Percentiles rank a stretch among this genome's conserved stretches.
These are phyloP conservation scores for Harmothoe impar DNA, from an alignment of 2,888 invertebrate genomes.

Conservation along the genomic window DNA sequence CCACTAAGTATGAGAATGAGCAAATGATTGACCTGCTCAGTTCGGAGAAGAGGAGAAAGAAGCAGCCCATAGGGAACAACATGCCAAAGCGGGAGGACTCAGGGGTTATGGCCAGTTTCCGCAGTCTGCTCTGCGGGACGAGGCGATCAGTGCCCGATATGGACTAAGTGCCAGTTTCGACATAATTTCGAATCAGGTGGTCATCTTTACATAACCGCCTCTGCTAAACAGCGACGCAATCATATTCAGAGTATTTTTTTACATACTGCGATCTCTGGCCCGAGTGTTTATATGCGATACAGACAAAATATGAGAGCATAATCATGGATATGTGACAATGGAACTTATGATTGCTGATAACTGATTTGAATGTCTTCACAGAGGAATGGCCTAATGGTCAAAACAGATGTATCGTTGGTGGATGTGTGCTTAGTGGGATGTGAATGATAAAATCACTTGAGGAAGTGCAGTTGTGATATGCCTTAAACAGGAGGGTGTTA, in stretches of 20 bases:
- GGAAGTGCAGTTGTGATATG: slow-evolving; percentile 44
- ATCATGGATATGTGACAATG: neutral
- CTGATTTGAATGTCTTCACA: neutral
- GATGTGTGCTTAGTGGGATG: slow-evolving; percentile 7
- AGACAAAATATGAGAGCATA: neutral
- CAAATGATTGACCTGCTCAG: slow-evolving; percentile 60
- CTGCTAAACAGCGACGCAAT: neutral
- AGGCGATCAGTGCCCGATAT: slow-evolving; percentile 28
- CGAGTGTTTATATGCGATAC: neutral
- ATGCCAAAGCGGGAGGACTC: slow-evolving; percentile 46
- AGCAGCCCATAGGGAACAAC: neutral
- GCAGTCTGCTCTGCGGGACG: slow-evolving; percentile 44
- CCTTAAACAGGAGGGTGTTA: slow-evolving; percentile 5
- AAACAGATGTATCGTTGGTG: neutral
- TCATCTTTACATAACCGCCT: neutral
- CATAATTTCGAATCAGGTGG: neutral
- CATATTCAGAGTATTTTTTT: slow-evolving; percentile 13
- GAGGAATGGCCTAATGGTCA: neutral
- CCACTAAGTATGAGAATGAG: slow-evolving; percentile 64
- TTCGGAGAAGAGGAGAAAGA: slow-evolving; percentile 50
- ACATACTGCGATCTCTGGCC: neutral
- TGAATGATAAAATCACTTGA: slow-evolving; percentile 52
- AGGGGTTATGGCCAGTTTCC: slow-evolving; percentile 45
- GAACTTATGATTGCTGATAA: neutral
- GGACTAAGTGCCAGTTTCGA: neutral